Percentiles rank a stretch among this genome's conserved stretches.
Conservation (phyloP, 2,888 invertebrate genomes). For the Phortica magna region DNA sequence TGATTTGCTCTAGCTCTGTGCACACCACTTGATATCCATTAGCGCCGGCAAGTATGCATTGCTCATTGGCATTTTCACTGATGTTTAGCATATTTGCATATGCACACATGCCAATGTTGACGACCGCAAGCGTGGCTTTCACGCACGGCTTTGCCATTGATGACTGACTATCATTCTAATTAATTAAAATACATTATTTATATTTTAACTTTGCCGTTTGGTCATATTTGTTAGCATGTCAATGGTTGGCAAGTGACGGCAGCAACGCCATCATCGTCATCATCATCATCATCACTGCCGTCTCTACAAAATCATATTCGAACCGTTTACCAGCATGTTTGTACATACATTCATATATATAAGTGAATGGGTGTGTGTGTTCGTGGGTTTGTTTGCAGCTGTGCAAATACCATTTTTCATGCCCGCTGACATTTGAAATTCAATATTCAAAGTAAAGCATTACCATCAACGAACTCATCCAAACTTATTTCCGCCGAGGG, state of each 20-base stretch:
- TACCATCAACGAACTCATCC: not conserved
- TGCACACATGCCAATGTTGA: not conserved
- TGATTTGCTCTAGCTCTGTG: not conserved
- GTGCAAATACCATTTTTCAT: constrained; percentile 10
- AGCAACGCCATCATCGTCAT: not conserved
- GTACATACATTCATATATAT: not conserved
- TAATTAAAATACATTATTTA: constrained; percentile 21
- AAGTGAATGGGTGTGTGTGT: not conserved
- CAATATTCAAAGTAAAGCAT: constrained; percentile 10
- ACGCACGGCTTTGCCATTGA: not conserved
- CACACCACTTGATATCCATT: not conserved
- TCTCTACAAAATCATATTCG: too few species aligned
- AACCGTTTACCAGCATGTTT: too few species aligned
- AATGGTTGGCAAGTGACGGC: not conserved
- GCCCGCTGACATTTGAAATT: constrained; percentile 21
- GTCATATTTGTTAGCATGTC: not conserved
- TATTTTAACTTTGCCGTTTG: not conserved
- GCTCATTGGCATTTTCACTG: not conserved
- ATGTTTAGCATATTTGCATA: not conserved
- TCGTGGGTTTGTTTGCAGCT: not conserved
- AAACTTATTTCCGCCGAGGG: not conserved
- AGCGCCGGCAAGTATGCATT: not conserved
- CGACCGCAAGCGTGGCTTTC: not conserved
- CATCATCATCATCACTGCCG: not conserved
- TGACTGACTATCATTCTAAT: constrained; percentile 4